phyloP scores from a whole-genome alignment of 2,888 invertebrate genomes.

The Liopterus haemorrhoidalis region DNA sequence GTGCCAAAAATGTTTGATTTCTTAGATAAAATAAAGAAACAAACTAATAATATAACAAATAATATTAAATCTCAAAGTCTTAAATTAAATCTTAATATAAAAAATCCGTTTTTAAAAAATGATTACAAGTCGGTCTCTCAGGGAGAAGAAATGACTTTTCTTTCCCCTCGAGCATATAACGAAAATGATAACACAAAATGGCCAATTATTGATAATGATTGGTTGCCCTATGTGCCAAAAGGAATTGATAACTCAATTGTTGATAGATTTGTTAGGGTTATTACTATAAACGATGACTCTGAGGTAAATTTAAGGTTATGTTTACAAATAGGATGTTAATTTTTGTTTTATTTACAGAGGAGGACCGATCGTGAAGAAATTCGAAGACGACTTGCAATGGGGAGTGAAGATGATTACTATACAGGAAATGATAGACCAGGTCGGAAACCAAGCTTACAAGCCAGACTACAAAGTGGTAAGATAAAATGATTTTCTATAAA shows the following conservation, averaged over 20 bases:
- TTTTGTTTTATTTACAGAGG: constrained; percentile 54
- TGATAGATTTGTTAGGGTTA: constrained; percentile 53
- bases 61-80: constrained; percentile 43
- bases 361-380: constrained; percentile 91
- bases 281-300: constrained; percentile 48
- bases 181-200: constrained; percentile 49
- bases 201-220: constrained; percentile 49
- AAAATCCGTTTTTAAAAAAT: constrained; percentile 39
- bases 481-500: no score
- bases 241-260: constrained; percentile 51
- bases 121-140: constrained; percentile 39
- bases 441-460: constrained; percentile 80
- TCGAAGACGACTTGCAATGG: constrained; percentile 79
- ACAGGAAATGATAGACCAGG: constrained; percentile 63
- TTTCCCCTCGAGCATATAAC: constrained; percentile 54
- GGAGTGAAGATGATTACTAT: constrained; percentile 67
- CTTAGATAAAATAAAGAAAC: constrained; percentile 45
- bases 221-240: constrained; percentile 44
- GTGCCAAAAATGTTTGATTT: constrained; percentile 46
- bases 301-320: constrained; percentile 23
- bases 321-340: constrained; percentile 1
- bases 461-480: constrained; percentile 78
- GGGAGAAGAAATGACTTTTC: constrained; percentile 40
- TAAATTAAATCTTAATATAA: constrained; percentile 40
- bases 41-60: constrained; percentile 45